Conservation (phyloP, 2,113 vertebrate genomes). For the Neodon shergylaensis region DNA sequence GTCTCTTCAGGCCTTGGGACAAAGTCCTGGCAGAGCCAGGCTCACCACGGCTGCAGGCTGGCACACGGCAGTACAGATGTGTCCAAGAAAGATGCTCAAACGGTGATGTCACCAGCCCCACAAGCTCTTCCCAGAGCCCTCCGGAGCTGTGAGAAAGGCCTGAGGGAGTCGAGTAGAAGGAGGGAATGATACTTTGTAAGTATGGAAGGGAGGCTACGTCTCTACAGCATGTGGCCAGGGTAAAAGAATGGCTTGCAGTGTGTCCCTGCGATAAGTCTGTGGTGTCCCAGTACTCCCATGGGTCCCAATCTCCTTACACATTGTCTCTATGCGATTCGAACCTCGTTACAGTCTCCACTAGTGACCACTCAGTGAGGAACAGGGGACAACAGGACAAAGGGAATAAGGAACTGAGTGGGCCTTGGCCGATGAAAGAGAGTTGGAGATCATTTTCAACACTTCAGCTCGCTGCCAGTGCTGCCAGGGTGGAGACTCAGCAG, state of each 20-base stretch:
- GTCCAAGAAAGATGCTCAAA: background rate
- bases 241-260: background rate
- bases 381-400: background rate
- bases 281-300: no score
- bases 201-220: background rate
- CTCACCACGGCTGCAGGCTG: background rate
- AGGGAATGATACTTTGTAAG: background rate
- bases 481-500: background rate
- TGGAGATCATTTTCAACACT: background rate
- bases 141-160: background rate
- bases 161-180: background rate
- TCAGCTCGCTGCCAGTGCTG: background rate
- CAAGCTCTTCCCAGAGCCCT: background rate
- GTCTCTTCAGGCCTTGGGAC: background rate
- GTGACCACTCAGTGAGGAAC: background rate
- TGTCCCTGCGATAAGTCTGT: background rate
- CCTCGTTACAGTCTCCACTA: background rate
- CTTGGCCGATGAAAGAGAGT: background rate
- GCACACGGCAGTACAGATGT: background rate
- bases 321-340: no score
- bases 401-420: background rate
- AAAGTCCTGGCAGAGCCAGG: background rate
- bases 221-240: background rate
- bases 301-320: background rate
- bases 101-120: background rate